Percentiles rank a stretch among this genome's conserved stretches.
phyloP scores from a whole-genome alignment of 92 coral and sea anemone species.

The Virgularia gustaviana region DNA sequence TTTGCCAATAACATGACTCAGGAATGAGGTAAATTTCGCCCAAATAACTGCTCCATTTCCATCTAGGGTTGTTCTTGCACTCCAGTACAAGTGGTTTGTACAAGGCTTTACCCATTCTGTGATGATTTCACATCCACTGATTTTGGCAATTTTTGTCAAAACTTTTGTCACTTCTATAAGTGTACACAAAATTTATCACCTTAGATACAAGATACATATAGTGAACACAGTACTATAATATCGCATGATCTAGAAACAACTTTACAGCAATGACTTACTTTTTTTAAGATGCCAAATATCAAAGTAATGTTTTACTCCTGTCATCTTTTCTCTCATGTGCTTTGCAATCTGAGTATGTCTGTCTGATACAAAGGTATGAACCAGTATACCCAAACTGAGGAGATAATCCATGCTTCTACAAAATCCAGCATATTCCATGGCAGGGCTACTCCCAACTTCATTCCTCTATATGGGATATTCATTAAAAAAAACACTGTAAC shows the following conservation, averaged over 20 bases:
- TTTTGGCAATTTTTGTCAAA: slow-evolving; percentile 14
- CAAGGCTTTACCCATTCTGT: slow-evolving; percentile 25
- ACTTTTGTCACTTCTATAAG: slow-evolving; percentile 17
- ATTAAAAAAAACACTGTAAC: no score
- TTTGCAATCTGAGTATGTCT: slow-evolving; percentile 7
- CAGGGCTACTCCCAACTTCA: no score
- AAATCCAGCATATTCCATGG: background rate
- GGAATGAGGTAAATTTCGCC: slow-evolving; percentile 15
- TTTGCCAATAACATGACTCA: slow-evolving; percentile 8
- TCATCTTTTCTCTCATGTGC: background rate
- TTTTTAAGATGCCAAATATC: slow-evolving; percentile 6
- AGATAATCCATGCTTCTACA: slow-evolving; percentile 20
- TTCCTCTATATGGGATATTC: background rate
- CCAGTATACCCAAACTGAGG: slow-evolving; percentile 1
- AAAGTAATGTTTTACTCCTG: no score
- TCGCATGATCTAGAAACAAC: background rate
- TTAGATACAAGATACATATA: background rate
- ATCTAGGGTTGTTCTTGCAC: slow-evolving; percentile 6
- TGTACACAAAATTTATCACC: background rate
- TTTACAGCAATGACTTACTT: slow-evolving; percentile 3
- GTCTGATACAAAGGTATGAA: slow-evolving; percentile 5
- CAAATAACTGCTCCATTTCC: slow-evolving; percentile 16
- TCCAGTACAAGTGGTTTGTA: slow-evolving; percentile 20
- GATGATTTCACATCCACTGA: slow-evolving; percentile 7
- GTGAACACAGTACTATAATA: background rate